Conservation (phyloP, 2,113 vertebrate genomes). For the Sceloporus undulatus region DNA sequence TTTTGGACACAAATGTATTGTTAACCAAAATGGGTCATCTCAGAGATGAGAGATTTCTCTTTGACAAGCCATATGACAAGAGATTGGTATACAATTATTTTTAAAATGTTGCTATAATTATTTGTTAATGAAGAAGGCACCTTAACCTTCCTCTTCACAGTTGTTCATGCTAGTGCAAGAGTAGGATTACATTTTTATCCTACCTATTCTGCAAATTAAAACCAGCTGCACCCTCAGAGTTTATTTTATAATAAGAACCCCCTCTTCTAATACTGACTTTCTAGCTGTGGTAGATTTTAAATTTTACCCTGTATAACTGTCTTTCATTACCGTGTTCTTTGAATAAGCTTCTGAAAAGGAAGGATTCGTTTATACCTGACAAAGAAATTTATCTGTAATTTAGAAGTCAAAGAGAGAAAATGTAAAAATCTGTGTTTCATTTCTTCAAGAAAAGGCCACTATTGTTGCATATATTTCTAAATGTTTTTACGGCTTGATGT, state of each 20-base stretch:
- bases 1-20: slow-evolving; percentile 79
- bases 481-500: not conserved
- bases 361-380: not conserved
- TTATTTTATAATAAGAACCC: slow-evolving; percentile 65
- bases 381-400: slow-evolving; percentile 21
- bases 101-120: slow-evolving; percentile 58
- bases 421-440: not conserved
- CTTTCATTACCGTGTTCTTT: slow-evolving; percentile 61
- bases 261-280: slow-evolving; percentile 65
- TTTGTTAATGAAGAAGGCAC: slow-evolving; percentile 53
- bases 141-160: slow-evolving; percentile 60
- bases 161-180: slow-evolving; percentile 53
- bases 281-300: slow-evolving; percentile 73
- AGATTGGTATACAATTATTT: slow-evolving; percentile 37
- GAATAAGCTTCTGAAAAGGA: slow-evolving; percentile 62
- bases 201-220: slow-evolving; percentile 63
- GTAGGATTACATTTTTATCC: slow-evolving; percentile 71
- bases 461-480: slow-evolving; percentile 15
- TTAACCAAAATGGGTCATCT: slow-evolving; percentile 74
- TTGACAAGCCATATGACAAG: slow-evolving; percentile 39
- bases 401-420: slow-evolving; percentile 22
- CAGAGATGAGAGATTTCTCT: slow-evolving; percentile 47
- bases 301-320: slow-evolving; percentile 69
- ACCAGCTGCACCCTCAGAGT: too few species aligned
- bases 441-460: not conserved